phyloP scores from a whole-genome alignment of 2,113 vertebrate genomes.

The Balaeniceps rex region DNA sequence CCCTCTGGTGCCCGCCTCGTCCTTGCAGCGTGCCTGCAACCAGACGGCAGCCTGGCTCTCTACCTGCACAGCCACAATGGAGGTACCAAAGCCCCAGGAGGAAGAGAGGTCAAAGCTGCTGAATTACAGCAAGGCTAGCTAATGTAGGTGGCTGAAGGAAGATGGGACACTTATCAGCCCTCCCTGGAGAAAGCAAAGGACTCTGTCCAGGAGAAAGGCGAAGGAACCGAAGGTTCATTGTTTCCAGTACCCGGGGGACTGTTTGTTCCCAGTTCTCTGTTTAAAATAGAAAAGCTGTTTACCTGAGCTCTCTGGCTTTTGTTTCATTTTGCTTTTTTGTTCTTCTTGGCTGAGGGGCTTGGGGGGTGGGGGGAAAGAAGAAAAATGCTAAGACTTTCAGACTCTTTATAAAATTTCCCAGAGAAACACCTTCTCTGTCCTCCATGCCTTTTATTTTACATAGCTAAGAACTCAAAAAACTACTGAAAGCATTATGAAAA shows the following conservation, averaged over 20 bases:
- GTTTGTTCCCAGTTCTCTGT: neutral
- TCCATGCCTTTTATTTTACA: neutral
- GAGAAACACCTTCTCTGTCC: neutral
- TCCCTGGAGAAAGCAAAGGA: neutral
- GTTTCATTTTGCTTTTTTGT: neutral
- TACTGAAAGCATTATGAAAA: neutral
- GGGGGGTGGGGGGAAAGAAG: fast-evolving
- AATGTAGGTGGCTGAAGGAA: neutral
- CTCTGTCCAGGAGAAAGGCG: neutral
- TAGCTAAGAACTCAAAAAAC: neutral
- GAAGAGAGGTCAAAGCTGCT: neutral
- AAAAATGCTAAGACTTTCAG: neutral
- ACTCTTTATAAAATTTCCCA: neutral
- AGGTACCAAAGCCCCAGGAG: neutral
- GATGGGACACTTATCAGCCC: neutral
- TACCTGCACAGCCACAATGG: neutral
- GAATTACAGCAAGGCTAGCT: neutral
- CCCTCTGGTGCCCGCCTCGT: no score
- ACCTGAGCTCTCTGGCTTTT: neutral
- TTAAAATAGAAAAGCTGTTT: neutral
- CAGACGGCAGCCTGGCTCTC: neutral
- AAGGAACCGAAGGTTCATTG: neutral
- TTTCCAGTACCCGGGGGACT: neutral
- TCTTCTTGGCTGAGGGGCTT: neutral
- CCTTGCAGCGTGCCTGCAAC: neutral